These are phyloP conservation scores for Clanis bilineata DNA, from an alignment of 2,888 invertebrate species.

Conservation along the genomic window DNA sequence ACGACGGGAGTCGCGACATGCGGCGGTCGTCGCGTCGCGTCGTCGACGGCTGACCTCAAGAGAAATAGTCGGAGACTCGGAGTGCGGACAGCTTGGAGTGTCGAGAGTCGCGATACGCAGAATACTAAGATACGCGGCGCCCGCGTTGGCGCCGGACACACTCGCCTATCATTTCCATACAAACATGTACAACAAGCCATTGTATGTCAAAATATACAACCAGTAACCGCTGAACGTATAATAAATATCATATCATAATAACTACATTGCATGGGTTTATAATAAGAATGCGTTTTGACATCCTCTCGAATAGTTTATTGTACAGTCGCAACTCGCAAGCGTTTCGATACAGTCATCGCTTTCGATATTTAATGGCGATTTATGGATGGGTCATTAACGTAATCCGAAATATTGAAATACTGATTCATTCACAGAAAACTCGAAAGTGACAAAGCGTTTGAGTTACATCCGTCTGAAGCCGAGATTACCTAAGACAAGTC, in stretches of 20 bases:
- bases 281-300: constrained; percentile 3
- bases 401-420: background rate
- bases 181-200: constrained; percentile 55
- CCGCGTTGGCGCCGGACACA: constrained; percentile 40
- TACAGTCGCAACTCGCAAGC: background rate
- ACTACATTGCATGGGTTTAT: background rate
- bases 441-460: background rate
- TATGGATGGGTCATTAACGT: background rate
- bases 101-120: constrained; percentile 54
- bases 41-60: constrained; percentile 42
- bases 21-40: constrained; percentile 22
- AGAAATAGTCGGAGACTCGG: constrained; percentile 37
- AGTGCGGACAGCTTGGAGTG: constrained; percentile 38
- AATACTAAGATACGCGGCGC: constrained; percentile 59
- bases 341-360: background rate
- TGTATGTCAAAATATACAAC: constrained; percentile 49
- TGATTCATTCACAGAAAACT: background rate
- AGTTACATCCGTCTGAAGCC: constrained; percentile 14
- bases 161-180: constrained; percentile 37
- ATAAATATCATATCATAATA: constrained; percentile 9
- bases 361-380: background rate
- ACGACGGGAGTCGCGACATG: too few species aligned
- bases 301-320: background rate
- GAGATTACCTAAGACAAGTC: constrained; percentile 49
- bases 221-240: constrained; percentile 34